Conservation (phyloP, 2,888 invertebrate species). For the Eustalomyia histrio region DNA sequence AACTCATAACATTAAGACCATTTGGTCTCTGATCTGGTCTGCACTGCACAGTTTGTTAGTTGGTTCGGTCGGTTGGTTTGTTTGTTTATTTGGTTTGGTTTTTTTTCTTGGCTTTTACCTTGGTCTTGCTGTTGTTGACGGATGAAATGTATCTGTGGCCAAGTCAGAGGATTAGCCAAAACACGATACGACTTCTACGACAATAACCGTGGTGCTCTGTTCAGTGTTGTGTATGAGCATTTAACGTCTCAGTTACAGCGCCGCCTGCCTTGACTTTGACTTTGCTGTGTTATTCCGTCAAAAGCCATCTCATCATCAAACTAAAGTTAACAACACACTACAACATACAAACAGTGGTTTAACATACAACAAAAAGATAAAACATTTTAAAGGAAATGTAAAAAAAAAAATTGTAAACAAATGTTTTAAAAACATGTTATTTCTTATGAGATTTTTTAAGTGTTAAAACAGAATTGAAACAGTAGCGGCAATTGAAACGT, state of each 20-base stretch:
- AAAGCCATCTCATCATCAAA: conserved; percentile 57
- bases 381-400: neutral
- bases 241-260: conserved; percentile 47
- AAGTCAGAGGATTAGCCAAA: conserved; percentile 55
- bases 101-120: conserved; percentile 15
- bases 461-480: conserved; percentile 4
- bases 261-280: conserved; percentile 63
- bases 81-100: conserved; percentile 47
- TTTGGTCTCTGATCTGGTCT: conserved; percentile 53
- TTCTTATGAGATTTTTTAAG: neutral
- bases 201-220: conserved; percentile 7
- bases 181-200: conserved; percentile 32
- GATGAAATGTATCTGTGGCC: conserved; percentile 56
- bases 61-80: conserved; percentile 25
- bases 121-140: conserved; percentile 37
- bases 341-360: conserved; percentile 46
- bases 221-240: conserved; percentile 34
- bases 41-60: conserved; percentile 16
- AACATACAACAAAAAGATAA: neutral
- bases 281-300: conserved; percentile 60
- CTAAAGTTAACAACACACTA: conserved; percentile 35
- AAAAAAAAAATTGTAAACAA: conserved; percentile 1
- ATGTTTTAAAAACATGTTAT: neutral
- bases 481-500: too few species aligned
- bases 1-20: conserved; percentile 64